Evolutionary conservation across 2,888 invertebrate genomes (phyloP).

Genomic region (Chouioia cunea): DNA sequence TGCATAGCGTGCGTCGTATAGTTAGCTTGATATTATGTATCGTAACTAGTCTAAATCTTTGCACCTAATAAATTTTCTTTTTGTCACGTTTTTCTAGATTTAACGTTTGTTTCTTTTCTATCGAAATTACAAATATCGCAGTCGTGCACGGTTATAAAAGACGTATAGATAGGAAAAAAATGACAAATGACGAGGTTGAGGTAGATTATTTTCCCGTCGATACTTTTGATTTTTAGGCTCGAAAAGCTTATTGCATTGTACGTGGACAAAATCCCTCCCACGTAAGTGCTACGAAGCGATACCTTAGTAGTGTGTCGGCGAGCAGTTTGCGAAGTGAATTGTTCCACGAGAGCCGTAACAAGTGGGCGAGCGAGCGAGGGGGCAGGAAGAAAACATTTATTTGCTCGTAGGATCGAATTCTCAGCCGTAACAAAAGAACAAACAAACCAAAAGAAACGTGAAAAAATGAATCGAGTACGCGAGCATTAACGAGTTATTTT

Average conservation of each 20-base stretch:
- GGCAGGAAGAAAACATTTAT: conserved; percentile 37
- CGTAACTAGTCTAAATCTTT: conserved; percentile 42
- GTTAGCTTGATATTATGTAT: conserved; percentile 9
- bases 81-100: not conserved
- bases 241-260: conserved; percentile 12
- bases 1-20: no score
- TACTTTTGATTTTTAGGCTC: conserved; percentile 22
- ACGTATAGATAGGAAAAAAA: no score
- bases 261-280: conserved; percentile 26
- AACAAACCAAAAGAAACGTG: not conserved
- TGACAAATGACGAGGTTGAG: not conserved
- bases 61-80: conserved; percentile 26
- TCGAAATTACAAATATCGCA: conserved; percentile 37
- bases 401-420: conserved; percentile 40
- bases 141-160: conserved; percentile 28
- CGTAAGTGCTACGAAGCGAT: conserved; percentile 44
- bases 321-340: conserved; percentile 47
- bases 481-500: no score
- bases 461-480: not conserved
- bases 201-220: conserved; percentile 6
- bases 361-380: conserved; percentile 15
- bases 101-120: conserved; percentile 7
- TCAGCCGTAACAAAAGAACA: conserved; percentile 1
- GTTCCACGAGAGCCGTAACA: conserved; percentile 38
- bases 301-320: conserved; percentile 43